A percentile compares a stretch with the other conserved stretches of the same genome.
These are phyloP conservation scores for Eriosoma lanigerum DNA, from an alignment of 1,140 invertebrate genomes.

Conservation along the genomic window DNA sequence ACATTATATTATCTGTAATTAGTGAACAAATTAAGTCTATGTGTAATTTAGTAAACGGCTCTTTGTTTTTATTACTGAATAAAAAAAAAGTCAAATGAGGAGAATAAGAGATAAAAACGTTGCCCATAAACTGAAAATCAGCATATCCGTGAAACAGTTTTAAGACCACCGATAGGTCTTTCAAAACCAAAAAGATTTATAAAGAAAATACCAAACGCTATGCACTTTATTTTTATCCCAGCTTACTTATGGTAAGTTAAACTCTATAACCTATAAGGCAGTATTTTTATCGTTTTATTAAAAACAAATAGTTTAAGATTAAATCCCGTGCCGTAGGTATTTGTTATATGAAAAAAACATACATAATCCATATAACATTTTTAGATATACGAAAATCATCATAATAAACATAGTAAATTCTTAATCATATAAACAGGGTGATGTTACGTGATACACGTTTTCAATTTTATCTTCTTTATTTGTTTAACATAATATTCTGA, in stretches of 20 bases:
- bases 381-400: too few relatives aligned
- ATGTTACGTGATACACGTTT: too few relatives aligned
- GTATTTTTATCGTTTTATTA: slow-evolving; percentile 5
- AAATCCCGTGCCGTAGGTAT: too few relatives aligned
- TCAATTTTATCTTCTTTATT: too few relatives aligned
- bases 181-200: slow-evolving; percentile 17
- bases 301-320: neutral
- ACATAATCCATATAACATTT: too few relatives aligned
- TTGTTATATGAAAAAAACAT: too few relatives aligned
- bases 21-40: too few relatives aligned
- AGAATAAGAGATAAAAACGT: slow-evolving; percentile 31
- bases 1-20: too few relatives aligned
- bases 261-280: slow-evolving; percentile 11
- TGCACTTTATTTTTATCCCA: slow-evolving; percentile 25
- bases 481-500: too few relatives aligned
- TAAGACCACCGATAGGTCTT: neutral
- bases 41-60: too few relatives aligned
- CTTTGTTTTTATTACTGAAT: neutral
- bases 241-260: slow-evolving; percentile 16
- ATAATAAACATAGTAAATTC: too few relatives aligned
- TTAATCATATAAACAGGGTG: too few relatives aligned
- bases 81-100: neutral
- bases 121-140: slow-evolving; percentile 6
- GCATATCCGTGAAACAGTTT: slow-evolving; percentile 18
- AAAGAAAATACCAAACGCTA: slow-evolving; percentile 18